phyloP scores from a whole-genome alignment of 2,888 invertebrate genomes.

The Tillus elongatus region DNA sequence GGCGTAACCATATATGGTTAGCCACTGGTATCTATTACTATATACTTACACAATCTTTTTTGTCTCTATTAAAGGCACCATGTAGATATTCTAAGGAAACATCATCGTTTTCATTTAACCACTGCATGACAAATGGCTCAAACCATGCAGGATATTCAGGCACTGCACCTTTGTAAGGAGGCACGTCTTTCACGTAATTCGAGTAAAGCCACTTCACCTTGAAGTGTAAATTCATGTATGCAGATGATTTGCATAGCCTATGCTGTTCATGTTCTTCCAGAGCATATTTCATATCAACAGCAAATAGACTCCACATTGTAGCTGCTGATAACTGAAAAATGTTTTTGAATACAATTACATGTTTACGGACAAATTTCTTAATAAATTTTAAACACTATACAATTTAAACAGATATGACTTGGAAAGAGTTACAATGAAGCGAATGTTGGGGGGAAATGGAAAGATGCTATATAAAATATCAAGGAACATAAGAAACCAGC shows the following conservation, averaged over 20 bases:
- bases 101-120: constrained; percentile 99
- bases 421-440: too few relatives aligned
- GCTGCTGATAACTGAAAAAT: constrained; percentile 79
- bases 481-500: too few relatives aligned
- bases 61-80: constrained; percentile 96
- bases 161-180: constrained; percentile 92
- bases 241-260: constrained; percentile 92
- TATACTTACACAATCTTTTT: constrained; percentile 77
- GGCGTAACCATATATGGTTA: too few relatives aligned
- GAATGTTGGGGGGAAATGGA: too few relatives aligned
- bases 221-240: constrained; percentile 99
- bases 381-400: too few relatives aligned
- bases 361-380: too few relatives aligned
- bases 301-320: constrained; percentile 96
- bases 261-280: constrained; percentile 96
- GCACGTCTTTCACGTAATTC: constrained; percentile 95
- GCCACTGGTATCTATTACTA: too few relatives aligned
- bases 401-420: too few relatives aligned
- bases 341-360: constrained; percentile 2
- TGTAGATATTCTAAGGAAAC: constrained; percentile 97
- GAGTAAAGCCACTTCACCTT: constrained; percentile 98
- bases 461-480: too few relatives aligned
- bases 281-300: constrained; percentile 95
- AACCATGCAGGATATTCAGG: constrained; percentile 99
- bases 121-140: constrained; percentile 99